Evolutionary conservation across 2,888 invertebrate species (phyloP).

Genomic region (Patella depressa): DNA sequence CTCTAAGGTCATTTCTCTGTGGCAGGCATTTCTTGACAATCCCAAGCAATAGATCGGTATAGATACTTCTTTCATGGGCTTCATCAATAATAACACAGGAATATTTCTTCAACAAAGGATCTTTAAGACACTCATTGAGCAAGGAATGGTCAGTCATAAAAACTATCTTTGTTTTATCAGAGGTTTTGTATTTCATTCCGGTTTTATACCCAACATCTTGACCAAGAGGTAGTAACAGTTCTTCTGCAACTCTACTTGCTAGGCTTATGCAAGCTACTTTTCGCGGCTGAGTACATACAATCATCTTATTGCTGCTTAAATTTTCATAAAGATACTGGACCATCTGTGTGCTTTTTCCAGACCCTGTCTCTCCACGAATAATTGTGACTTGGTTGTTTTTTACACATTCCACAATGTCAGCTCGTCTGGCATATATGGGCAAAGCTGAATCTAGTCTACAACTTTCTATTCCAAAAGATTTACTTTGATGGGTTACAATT

Average conservation of each 20-base stretch:
- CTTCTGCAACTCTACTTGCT: constrained; percentile 66
- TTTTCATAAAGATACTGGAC: constrained; percentile 67
- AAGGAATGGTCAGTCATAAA: constrained; percentile 69
- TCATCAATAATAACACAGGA: constrained; percentile 70
- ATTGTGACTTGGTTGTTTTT: constrained; percentile 59
- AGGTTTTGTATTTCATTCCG: constrained; percentile 50
- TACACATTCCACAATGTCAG: constrained; percentile 54
- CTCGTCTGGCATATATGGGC: constrained; percentile 63
- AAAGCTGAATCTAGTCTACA: constrained; percentile 46
- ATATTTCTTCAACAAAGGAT: constrained; percentile 49
- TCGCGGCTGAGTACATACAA: constrained; percentile 70
- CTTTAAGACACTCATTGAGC: constrained; percentile 65
- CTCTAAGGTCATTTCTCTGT: constrained; percentile 58
- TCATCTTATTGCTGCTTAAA: constrained; percentile 46
- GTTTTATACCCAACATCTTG: constrained; percentile 62
- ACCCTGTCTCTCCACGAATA: constrained; percentile 70
- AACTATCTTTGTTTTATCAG: constrained; percentile 55
- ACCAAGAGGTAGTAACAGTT: constrained; percentile 61
- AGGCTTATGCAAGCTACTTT: constrained; percentile 70
- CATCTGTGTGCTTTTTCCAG: constrained; percentile 71
- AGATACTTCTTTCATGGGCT: constrained; percentile 70
- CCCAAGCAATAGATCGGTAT: constrained; percentile 70
- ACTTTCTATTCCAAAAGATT: constrained; percentile 53
- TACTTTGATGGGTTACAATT: constrained; percentile 34
- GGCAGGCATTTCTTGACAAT: constrained; percentile 62